Percentiles rank a stretch among this genome's conserved stretches.
These are phyloP conservation scores for Notothenia coriiceps DNA, from an alignment of 2,113 vertebrate species.

Conservation along the genomic window DNA sequence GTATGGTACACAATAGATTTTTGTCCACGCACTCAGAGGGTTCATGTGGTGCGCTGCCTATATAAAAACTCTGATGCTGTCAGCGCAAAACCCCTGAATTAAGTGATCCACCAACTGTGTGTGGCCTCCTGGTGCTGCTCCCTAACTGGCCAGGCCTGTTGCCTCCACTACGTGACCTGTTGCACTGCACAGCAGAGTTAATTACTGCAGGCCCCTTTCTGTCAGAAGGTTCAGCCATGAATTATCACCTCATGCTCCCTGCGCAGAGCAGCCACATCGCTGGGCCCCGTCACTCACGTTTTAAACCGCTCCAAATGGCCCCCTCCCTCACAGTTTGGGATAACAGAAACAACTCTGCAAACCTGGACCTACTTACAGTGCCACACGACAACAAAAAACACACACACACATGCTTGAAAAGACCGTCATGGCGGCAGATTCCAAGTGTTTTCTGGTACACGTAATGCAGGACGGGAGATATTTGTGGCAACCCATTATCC, in stretches of 20 bases:
- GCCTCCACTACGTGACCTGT: conserved; percentile 57
- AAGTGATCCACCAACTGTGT: conserved; percentile 65
- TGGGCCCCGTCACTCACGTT: conserved; percentile 38
- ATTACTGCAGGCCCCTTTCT: conserved; percentile 62
- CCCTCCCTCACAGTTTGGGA: conserved; percentile 31
- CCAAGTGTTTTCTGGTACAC: conserved; percentile 31
- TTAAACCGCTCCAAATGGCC: conserved; percentile 16
- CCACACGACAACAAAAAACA: not conserved
- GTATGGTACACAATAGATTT: conserved; percentile 10
- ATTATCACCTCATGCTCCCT: conserved; percentile 69
- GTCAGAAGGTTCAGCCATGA: conserved; percentile 62
- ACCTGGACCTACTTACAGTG: not conserved
- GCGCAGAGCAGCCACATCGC: conserved; percentile 4
- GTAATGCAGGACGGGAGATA: conserved; percentile 55
- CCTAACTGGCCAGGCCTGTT: conserved; percentile 30
- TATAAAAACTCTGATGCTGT: conserved; percentile 65
- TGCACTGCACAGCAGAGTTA: conserved; percentile 45
- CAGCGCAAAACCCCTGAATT: conserved; percentile 64
- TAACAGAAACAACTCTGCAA: conserved; percentile 33
- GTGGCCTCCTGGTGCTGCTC: conserved; percentile 20
- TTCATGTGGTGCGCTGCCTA: conserved; percentile 29
- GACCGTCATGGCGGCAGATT: conserved; percentile 36
- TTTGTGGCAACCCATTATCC: conserved; percentile 72
- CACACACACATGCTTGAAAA: not conserved
- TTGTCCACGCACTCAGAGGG: not conserved